Evolutionary conservation across 2,797 vertebrate genomes (phyloP).

Genomic region (Limnodromus scolopaceus): DNA sequence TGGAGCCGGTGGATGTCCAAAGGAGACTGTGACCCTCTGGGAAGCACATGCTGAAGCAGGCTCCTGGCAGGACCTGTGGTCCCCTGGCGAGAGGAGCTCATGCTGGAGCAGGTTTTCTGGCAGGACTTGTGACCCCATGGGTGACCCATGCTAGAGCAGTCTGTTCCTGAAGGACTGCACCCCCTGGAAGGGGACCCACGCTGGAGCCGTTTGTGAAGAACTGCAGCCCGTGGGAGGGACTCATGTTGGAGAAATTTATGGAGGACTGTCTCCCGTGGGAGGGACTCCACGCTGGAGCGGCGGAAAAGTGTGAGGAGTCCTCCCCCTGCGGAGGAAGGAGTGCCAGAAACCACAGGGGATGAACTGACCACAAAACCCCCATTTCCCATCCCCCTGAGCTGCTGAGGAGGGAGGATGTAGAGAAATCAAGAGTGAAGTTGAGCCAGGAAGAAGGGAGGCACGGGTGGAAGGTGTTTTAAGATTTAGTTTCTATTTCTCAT

Average conservation of each 20-base stretch:
- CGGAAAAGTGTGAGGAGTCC: neutral
- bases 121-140: neutral
- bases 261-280: neutral
- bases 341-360: neutral
- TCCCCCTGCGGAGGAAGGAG: neutral
- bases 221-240: neutral
- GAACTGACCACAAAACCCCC: neutral
- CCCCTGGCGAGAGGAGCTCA: neutral
- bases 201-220: neutral
- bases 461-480: neutral
- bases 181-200: neutral
- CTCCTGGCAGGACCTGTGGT: neutral
- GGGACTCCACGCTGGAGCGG: neutral
- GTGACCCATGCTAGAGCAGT: neutral
- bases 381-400: neutral
- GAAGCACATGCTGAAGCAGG: neutral
- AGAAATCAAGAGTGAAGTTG: neutral
- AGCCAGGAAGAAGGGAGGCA: neutral
- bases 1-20: neutral
- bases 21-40: neutral
- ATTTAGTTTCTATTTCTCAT: neutral
- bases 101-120: neutral
- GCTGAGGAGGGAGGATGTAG: neutral
- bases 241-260: neutral
- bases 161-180: neutral